These are phyloP conservation scores for Bettongia penicillata DNA, from an alignment of 2,113 vertebrate species.

Conservation along the genomic window DNA sequence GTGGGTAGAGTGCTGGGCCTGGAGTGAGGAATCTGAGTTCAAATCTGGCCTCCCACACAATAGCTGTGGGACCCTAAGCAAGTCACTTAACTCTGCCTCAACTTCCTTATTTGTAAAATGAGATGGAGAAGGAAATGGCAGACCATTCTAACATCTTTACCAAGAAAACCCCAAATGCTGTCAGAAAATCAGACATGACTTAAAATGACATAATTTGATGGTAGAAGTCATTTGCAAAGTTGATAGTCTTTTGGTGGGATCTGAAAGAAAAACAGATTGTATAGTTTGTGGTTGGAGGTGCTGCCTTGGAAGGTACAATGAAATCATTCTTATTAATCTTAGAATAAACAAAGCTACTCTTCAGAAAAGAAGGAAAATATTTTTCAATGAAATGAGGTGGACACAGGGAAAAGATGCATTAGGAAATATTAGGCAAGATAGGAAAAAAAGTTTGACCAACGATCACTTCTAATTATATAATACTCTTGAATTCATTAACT, in stretches of 20 bases:
- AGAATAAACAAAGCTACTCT: conserved; percentile 23
- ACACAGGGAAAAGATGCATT: conserved; percentile 23
- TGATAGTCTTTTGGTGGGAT: not conserved
- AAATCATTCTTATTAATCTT: conserved; percentile 53
- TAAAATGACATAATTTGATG: not conserved
- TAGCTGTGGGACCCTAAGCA: not conserved
- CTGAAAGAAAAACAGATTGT: not conserved
- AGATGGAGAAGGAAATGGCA: not conserved
- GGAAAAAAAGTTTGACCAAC: conserved; percentile 59
- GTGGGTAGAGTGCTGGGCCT: not conserved
- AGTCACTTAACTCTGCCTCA: not conserved
- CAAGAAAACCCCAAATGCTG: not conserved
- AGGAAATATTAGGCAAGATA: conserved; percentile 35
- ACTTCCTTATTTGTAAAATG: not conserved
- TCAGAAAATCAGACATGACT: not conserved
- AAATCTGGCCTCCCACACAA: not conserved
- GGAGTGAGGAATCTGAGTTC: not conserved
- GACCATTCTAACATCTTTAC: not conserved
- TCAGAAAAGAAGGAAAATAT: conserved; percentile 14
- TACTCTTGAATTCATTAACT: conserved; percentile 73
- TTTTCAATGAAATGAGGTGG: conserved; percentile 18
- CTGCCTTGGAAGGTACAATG: not conserved
- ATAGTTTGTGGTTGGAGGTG: not conserved
- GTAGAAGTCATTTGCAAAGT: not conserved
- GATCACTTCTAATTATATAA: conserved; percentile 59